Conservation (phyloP, 2,888 invertebrate species). For the Saturnia japonica region DNA sequence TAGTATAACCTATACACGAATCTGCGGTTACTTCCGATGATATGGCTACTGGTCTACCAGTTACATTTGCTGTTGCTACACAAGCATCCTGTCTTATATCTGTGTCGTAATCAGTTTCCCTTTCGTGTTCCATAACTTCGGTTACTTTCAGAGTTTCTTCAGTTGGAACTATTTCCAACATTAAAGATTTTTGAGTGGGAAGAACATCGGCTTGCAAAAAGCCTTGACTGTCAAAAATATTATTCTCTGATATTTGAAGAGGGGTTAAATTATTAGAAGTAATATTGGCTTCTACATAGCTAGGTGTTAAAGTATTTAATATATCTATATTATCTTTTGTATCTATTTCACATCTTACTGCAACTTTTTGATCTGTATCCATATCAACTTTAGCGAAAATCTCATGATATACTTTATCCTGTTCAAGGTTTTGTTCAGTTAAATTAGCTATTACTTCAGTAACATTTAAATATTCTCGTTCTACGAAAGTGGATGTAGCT, state of each 20-base stretch:
- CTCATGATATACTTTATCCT: slow-evolving; percentile 57
- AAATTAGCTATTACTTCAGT: slow-evolving; percentile 78
- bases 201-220: slow-evolving; percentile 42
- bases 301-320: slow-evolving; percentile 46
- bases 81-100: slow-evolving; percentile 39
- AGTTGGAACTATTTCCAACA: slow-evolving; percentile 50
- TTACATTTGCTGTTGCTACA: slow-evolving; percentile 69
- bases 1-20: slow-evolving; percentile 55
- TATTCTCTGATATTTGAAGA: slow-evolving; percentile 66
- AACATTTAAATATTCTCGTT: slow-evolving; percentile 83
- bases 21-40: slow-evolving; percentile 73
- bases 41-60: slow-evolving; percentile 76
- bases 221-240: slow-evolving; percentile 70
- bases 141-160: slow-evolving; percentile 56
- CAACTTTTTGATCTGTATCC: slow-evolving; percentile 76
- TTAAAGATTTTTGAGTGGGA: slow-evolving; percentile 54
- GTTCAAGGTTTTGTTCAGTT: slow-evolving; percentile 73
- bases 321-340: slow-evolving; percentile 55
- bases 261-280: slow-evolving; percentile 54
- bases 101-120: slow-evolving; percentile 53
- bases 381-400: slow-evolving; percentile 79
- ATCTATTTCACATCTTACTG: slow-evolving; percentile 72
- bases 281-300: slow-evolving; percentile 61
- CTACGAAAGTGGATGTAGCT: slow-evolving; percentile 79
- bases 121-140: slow-evolving; percentile 65